Conservation (phyloP, 2,113 vertebrate species). For the Cephalophus harveyi region DNA sequence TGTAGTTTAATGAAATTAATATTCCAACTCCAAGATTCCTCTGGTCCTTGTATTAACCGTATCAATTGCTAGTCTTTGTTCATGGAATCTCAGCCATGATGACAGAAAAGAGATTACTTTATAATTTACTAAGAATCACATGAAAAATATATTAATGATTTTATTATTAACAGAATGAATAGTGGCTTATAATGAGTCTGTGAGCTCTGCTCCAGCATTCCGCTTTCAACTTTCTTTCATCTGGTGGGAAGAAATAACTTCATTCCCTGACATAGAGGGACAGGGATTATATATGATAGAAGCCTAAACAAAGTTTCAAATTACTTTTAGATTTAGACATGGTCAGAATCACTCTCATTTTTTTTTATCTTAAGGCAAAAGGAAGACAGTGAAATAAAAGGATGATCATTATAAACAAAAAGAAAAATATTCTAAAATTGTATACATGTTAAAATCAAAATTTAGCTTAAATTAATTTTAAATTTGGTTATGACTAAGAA, state of each 20-base stretch:
- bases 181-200: background rate
- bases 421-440: background rate
- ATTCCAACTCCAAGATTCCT: background rate
- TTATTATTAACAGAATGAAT: background rate
- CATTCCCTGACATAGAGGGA: background rate
- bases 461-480: background rate
- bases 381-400: background rate
- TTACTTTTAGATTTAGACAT: background rate
- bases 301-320: background rate
- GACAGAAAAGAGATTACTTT: background rate
- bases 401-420: background rate
- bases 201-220: background rate
- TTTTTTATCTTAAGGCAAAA: background rate
- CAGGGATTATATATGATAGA: background rate
- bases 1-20: background rate
- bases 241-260: background rate
- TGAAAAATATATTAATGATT: background rate
- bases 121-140: background rate
- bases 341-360: background rate
- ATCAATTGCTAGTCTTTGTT: slow-evolving; percentile 6
- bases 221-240: background rate
- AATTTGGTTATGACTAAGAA: background rate
- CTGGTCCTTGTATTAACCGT: background rate
- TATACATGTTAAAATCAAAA: background rate
- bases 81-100: background rate